A percentile compares a stretch with the other conserved stretches of the same genome.
Evolutionary conservation across 2,113 vertebrate species (phyloP).

Genomic region (Pipra filicauda): DNA sequence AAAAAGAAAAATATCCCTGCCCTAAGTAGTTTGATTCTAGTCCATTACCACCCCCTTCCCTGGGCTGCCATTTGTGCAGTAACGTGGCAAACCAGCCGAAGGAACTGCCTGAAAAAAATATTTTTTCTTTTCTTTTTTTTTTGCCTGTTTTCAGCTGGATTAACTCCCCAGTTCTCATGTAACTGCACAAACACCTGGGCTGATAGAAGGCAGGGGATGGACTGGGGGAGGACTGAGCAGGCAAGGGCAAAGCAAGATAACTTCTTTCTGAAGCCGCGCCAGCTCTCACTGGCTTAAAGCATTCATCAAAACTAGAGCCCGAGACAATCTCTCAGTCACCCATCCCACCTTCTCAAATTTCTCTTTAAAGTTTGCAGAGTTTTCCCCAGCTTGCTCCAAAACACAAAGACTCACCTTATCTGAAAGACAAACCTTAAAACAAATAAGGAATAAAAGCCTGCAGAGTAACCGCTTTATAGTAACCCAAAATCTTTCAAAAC

Average conservation of each 20-base stretch:
- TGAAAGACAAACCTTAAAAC: background rate
- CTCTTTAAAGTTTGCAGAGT: slow-evolving; percentile 2
- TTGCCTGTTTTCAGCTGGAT: background rate
- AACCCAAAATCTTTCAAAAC: background rate
- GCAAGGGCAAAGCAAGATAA: background rate
- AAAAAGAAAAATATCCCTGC: background rate
- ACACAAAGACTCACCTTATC: slow-evolving; percentile 2
- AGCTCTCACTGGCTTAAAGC: background rate
- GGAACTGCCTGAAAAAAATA: background rate
- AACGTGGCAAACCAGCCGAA: background rate
- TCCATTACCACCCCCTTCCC: background rate
- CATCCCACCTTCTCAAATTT: slow-evolving; percentile 13
- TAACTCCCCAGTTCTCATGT: background rate
- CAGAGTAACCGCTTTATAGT: background rate
- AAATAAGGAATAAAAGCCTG: background rate
- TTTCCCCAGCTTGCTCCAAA: background rate
- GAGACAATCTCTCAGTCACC: background rate
- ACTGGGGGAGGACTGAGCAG: background rate
- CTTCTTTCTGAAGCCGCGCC: background rate
- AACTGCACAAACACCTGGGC: slow-evolving; percentile 4
- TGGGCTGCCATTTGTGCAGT: background rate
- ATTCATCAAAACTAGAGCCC: background rate
- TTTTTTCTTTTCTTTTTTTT: background rate
- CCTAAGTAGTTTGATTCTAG: background rate
- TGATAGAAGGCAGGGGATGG: background rate